Evolutionary conservation across 2,113 vertebrate species (phyloP), one percentile per base, ranked within the genome.

Genomic region (Lamprologus lemairii): DNA sequence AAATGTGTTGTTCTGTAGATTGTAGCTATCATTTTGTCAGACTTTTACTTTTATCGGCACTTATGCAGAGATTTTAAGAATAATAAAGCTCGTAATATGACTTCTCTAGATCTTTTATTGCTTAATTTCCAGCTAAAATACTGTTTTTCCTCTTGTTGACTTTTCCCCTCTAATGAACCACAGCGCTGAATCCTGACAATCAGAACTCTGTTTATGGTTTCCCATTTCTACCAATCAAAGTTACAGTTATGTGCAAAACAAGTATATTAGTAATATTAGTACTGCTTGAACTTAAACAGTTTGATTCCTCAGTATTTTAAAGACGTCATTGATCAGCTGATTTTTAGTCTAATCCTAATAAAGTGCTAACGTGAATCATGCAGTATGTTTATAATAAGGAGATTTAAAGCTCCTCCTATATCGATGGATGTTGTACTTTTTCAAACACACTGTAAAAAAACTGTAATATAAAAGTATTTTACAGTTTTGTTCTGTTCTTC

Each of bases 161-260:
- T 65, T 49, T 19, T 78, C 12, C 84, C 58, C 37, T 45, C 26
- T 33, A 42, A 80, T 1, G 73, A 89, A 86, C 75, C 80, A 47
- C 26, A 65, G 84, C 23, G 2, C 23, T 9, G 7, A 68, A 31
- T 73, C 53, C 57, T 75, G 79, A 83, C 80, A 85, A 85, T 85
- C 47, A 23, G 40, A 40, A 81, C 85, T 68, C 17, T 71, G 33
- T 68, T 37, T 37, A 65, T n/a, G 10, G 28, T n/a, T 47, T 85
- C 21, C 42, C 2, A 49, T 85, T 78, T 45, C 35, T 26, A 13
- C 23, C 40, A 23, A 49, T 35, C 14, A 60, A 7, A 3, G 1
- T 31, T 58, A 31, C 26, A 58, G 23, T 28, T 57, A 57, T 57
- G 55, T 58, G 55, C 55, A 58, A 9, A 28, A 57, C 14, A 16